Evolutionary conservation across 2,797 vertebrate genomes (phyloP), one percentile per base, ranked within the genome.

Genomic region (Carcharodon carcharias): DNA sequence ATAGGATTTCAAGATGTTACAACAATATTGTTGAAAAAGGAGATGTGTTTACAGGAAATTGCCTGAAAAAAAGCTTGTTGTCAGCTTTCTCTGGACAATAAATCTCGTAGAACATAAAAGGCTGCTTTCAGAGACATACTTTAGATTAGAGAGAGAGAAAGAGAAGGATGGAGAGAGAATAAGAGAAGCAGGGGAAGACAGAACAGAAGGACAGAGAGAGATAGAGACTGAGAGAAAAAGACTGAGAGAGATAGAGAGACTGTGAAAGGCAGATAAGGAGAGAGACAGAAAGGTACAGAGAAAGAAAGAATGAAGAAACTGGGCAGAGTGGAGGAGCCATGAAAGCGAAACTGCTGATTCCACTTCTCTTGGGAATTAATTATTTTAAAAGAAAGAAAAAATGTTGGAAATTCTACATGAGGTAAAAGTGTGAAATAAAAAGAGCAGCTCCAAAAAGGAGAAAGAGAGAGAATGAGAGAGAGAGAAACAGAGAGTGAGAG

Each of bases 161-260:
- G 4, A 28, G 45, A 58, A 40, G 31, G 54, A n/a, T 31, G 40
- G n/a, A 95, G 5, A 23, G 23, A 16, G 28, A 71, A 16, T 28
- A 63, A 40, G 61, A 14, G 28, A 95, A 54, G 40, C 54, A 63
- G 58, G 28, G 61, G 35, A 61, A 35, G 45, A 50, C 21, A 26
- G 45, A 56, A 56, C 18, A 67, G 40, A 40, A 40, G 35, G 61
- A 95, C 14, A 56, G 35, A 69, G 63, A 71, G 18, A 95, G 63
- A 56, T 31, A 73, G 95, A 77, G 35, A 80, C 3, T 7, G 16
- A 95, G 18, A 31, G 93, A 77, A 35, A 77, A 77, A n/a, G 73
- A 77, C 82, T 77, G 71, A 96, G 93, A 73, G 56, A 85, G 96
- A 97, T n/a, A 96, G n/a, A 21, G 63, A 97, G 96, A 95, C 54